These are phyloP conservation scores for Caenorhabditis elegans DNA, from an alignment of 1,140 invertebrate species.

Conservation along the genomic window DNA sequence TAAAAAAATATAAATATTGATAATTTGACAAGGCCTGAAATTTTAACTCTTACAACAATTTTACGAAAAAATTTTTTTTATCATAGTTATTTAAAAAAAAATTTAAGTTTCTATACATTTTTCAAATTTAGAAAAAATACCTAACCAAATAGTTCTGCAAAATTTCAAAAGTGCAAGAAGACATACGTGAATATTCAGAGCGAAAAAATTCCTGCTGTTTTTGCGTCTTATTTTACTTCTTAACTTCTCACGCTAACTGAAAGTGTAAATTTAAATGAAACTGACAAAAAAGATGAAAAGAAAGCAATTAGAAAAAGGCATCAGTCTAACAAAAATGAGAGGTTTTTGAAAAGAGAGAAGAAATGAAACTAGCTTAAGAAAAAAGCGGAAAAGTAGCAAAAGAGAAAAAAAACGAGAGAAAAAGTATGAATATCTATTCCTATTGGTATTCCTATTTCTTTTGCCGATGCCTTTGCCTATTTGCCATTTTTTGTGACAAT, in stretches of 20 bases:
- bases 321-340: constrained; percentile 5
- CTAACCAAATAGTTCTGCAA: too few species aligned
- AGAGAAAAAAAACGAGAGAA: background rate
- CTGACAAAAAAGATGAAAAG: background rate
- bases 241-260: background rate
- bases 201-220: too few species aligned
- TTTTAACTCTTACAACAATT: too few species aligned
- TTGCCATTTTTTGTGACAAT: background rate
- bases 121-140: too few species aligned
- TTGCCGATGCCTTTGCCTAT: background rate
- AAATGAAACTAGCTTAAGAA: constrained; percentile 19
- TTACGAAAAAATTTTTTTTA: too few species aligned
- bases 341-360: background rate
- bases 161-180: too few species aligned
- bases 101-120: too few species aligned
- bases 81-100: too few species aligned
- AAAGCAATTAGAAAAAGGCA: constrained; percentile 26
- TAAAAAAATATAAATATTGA: too few species aligned
- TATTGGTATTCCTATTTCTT: background rate
- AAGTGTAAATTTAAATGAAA: constrained; percentile 13
- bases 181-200: too few species aligned
- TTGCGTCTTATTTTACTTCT: background rate
- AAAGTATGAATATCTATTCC: constrained; percentile 31
- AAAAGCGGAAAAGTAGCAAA: background rate
- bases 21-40: too few species aligned